Conservation (phyloP, 1,140 invertebrate genomes). For the Xylocopa sonorina region DNA sequence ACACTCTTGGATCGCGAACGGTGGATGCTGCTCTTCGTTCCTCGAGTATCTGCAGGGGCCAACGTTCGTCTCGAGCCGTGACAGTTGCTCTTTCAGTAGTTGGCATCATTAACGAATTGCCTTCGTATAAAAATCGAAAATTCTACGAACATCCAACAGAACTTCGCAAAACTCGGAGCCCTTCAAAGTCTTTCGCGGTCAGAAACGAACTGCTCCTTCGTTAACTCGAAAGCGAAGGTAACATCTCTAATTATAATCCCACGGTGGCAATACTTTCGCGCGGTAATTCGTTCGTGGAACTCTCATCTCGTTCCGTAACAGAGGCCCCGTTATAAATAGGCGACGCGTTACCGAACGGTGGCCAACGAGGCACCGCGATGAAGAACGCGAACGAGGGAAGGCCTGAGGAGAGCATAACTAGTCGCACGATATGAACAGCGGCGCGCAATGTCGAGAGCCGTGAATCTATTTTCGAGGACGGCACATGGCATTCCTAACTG, state of each 20-base stretch:
- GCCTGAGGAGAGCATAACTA: neutral
- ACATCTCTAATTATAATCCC: neutral
- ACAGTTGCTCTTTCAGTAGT: too few species aligned
- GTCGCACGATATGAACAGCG: slow-evolving; percentile 41
- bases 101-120: too few species aligned
- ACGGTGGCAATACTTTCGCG: slow-evolving; percentile 1
- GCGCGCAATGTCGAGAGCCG: slow-evolving; percentile 45
- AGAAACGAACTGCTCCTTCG: too few species aligned
- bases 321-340: slow-evolving; percentile 68
- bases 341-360: slow-evolving; percentile 7
- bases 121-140: too few species aligned
- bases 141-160: too few species aligned
- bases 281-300: slow-evolving; percentile 48
- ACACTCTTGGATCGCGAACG: neutral
- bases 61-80: neutral
- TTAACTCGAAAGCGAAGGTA: neutral
- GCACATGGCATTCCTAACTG: slow-evolving; percentile 29
- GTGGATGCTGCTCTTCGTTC: neutral
- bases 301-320: slow-evolving; percentile 62
- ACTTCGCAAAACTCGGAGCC: too few species aligned
- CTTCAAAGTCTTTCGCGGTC: too few species aligned
- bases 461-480: slow-evolving; percentile 61
- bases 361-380: neutral
- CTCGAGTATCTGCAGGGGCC: neutral
- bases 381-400: slow-evolving; percentile 17